A percentile compares a stretch with the other conserved stretches of the same genome.
phyloP scores from a whole-genome alignment of 2,113 vertebrate species.

The Progne subis region DNA sequence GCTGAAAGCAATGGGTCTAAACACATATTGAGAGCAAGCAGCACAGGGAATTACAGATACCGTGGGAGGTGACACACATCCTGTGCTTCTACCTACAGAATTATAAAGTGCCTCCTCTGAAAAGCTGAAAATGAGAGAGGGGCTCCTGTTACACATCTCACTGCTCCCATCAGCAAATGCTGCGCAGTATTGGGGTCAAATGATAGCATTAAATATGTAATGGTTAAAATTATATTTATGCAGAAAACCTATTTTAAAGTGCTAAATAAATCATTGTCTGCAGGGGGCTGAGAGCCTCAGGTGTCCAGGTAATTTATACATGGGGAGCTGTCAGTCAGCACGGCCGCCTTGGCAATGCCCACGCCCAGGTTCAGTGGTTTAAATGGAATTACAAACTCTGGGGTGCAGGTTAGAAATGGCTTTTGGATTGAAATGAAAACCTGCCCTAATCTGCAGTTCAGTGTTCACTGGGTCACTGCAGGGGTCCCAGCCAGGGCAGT shows the following conservation, averaged over 20 bases:
- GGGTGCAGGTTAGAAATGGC: neutral
- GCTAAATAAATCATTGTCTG: neutral
- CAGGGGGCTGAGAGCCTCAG: neutral
- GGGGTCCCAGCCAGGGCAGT: neutral
- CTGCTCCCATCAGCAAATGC: neutral
- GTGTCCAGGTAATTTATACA: neutral
- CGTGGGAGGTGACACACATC: neutral
- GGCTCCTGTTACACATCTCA: neutral
- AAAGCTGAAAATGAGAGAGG: neutral
- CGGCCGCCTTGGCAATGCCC: neutral
- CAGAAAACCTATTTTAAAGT: neutral
- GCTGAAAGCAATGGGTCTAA: conserved; percentile 87
- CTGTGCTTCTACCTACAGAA: accelerated
- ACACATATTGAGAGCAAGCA: neutral
- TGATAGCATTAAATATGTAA: neutral
- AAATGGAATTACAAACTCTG: neutral
- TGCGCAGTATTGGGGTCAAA: neutral
- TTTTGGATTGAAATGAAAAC: neutral
- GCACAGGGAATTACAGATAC: accelerated
- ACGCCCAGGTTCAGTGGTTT: neutral
- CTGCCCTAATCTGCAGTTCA: neutral
- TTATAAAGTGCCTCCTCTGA: neutral
- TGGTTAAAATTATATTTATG: neutral
- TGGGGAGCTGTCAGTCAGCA: neutral
- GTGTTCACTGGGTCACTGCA: neutral